phyloP scores from a whole-genome alignment of 2,888 invertebrate species.

The Uloborus plumipes region DNA sequence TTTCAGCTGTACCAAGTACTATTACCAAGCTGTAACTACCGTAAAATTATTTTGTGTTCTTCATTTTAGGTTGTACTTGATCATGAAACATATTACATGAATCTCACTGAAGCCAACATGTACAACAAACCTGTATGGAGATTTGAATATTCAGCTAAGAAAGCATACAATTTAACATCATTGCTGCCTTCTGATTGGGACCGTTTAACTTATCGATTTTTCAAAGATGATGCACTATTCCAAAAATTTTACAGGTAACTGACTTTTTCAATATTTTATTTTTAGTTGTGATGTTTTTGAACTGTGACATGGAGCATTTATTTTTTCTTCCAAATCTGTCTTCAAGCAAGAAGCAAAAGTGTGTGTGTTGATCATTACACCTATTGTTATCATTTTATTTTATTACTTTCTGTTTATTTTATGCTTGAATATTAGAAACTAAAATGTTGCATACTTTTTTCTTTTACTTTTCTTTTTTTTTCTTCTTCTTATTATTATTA shows the following conservation, averaged over 20 bases:
- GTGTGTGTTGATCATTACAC: too few relatives aligned
- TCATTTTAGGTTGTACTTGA: slow-evolving; percentile 79
- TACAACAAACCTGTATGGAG: slow-evolving; percentile 81
- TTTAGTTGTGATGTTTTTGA: too few relatives aligned
- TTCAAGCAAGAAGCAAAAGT: too few relatives aligned
- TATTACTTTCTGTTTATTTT: neutral
- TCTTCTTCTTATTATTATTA: too few relatives aligned
- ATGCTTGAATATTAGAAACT: too few relatives aligned
- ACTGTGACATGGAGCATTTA: too few relatives aligned
- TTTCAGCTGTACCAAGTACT: too few relatives aligned
- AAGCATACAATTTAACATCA: slow-evolving; percentile 87
- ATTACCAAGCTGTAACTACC: too few relatives aligned
- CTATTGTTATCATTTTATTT: neutral
- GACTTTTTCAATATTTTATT: neutral
- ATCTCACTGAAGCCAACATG: slow-evolving; percentile 89
- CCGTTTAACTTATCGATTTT: slow-evolving; percentile 87
- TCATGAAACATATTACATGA: slow-evolving; percentile 96
- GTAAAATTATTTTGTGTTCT: too few relatives aligned
- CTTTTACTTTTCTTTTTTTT: too few relatives aligned
- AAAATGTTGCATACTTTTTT: too few relatives aligned
- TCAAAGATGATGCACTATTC: slow-evolving; percentile 87
- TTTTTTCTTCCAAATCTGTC: too few relatives aligned
- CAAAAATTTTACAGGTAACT: slow-evolving; percentile 85
- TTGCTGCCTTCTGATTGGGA: slow-evolving; percentile 93
- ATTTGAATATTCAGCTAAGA: slow-evolving; percentile 79